Percentiles rank a stretch among this genome's conserved stretches.
phyloP scores from a whole-genome alignment of 1,140 invertebrate species.

The Coenobita brevimanus region DNA sequence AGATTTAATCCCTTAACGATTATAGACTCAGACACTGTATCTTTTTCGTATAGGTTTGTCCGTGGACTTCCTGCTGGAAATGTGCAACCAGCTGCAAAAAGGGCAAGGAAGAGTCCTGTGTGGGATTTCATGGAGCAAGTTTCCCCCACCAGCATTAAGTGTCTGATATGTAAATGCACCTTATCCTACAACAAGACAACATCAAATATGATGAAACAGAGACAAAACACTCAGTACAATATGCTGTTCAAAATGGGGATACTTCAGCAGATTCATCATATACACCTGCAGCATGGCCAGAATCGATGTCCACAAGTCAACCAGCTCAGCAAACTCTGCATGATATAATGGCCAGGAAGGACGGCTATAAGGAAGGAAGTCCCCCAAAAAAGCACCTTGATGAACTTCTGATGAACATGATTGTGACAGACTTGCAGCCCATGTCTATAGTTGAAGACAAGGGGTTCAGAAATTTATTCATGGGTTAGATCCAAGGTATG shows the following conservation, averaged over 20 bases:
- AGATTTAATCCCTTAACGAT: no score
- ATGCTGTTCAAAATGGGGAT: neutral
- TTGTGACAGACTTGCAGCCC: slow-evolving; percentile 6
- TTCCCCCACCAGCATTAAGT: neutral
- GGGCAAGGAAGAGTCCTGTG: slow-evolving; percentile 18
- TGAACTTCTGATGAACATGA: slow-evolving; percentile 4
- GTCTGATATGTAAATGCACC: neutral
- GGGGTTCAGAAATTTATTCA: neutral
- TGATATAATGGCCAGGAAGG: neutral
- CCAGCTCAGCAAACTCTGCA: neutral
- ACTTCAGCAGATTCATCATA: neutral
- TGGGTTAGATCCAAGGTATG: slow-evolving; percentile 6
- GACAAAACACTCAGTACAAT: neutral
- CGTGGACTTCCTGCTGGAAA: neutral
- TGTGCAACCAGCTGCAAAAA: slow-evolving; percentile 21
- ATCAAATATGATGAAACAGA: neutral
- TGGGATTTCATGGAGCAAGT: slow-evolving; percentile 10
- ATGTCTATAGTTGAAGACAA: neutral
- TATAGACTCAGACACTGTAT: no score
- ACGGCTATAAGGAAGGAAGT: slow-evolving; percentile 3
- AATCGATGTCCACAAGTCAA: neutral
- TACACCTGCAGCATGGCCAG: neutral
- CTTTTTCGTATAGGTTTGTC: no score
- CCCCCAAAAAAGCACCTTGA: neutral
- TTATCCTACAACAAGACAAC: slow-evolving; percentile 5